Evolutionary conservation across 2,888 invertebrate species (phyloP).

Genomic region (Candidula unifasciata): DNA sequence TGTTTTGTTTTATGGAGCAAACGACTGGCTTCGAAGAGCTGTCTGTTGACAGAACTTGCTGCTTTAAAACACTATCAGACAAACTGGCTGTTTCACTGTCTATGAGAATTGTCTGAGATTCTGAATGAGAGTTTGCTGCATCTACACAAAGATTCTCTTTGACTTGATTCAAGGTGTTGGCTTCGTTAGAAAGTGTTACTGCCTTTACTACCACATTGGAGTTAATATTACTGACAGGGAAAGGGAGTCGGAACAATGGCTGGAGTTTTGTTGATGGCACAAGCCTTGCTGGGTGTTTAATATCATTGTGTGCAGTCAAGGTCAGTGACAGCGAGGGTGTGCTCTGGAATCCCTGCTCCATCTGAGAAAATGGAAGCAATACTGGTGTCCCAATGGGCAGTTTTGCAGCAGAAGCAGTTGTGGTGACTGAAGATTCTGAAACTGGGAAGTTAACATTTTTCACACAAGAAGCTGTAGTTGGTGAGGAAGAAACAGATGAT

Average conservation of each 20-base stretch:
- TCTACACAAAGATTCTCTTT: neutral
- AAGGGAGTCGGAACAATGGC: slow-evolving; percentile 25
- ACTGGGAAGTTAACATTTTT: neutral
- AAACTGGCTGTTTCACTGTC: neutral
- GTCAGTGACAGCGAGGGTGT: slow-evolving; percentile 1
- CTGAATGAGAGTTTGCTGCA: neutral
- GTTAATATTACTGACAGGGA: neutral
- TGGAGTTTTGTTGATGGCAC: slow-evolving; percentile 4
- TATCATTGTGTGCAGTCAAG: slow-evolving; percentile 1
- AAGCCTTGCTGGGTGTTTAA: neutral
- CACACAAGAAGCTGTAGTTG: neutral
- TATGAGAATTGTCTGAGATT: too few species aligned
- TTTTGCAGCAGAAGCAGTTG: neutral
- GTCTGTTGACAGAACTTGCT: neutral
- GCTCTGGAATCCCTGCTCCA: neutral
- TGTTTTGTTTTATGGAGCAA: neutral
- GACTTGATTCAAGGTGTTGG: neutral
- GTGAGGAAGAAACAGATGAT: neutral
- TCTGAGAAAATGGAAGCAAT: slow-evolving; percentile 19
- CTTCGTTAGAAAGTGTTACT: slow-evolving; percentile 1
- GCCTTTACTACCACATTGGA: neutral
- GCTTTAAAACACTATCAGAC: neutral
- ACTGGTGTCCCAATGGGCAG: neutral
- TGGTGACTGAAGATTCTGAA: slow-evolving; percentile 9
- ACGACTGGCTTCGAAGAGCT: neutral